Percentiles rank a stretch among this genome's conserved stretches.
Evolutionary conservation across 2,888 invertebrate species (phyloP).

Genomic region (Zhengitettix transpicula): DNA sequence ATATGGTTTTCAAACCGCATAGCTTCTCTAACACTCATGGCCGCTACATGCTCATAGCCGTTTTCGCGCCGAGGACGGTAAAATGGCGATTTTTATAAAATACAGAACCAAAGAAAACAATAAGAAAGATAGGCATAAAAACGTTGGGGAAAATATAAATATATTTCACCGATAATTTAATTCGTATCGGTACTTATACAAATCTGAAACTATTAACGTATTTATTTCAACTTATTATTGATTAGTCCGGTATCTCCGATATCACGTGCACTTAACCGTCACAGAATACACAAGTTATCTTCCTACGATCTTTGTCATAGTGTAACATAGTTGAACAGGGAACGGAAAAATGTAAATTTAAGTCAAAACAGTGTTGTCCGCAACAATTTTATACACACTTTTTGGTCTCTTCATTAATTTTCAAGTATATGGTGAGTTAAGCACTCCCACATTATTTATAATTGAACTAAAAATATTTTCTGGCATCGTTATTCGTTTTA

Average conservation of each 20-base stretch:
- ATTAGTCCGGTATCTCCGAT: background rate
- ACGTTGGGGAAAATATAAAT: background rate
- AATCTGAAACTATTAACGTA: background rate
- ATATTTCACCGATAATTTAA: background rate
- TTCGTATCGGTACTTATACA: background rate
- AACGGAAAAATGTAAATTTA: too few species aligned
- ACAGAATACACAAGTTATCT: background rate
- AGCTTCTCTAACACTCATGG: conserved; percentile 5
- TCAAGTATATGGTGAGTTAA: too few species aligned
- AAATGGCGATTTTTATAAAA: conserved; percentile 12
- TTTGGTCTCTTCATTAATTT: too few species aligned
- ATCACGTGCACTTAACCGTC: background rate
- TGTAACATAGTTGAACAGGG: too few species aligned
- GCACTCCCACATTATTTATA: too few species aligned
- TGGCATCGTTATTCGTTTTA: too few species aligned
- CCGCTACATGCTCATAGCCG: conserved; percentile 8
- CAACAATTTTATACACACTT: too few species aligned
- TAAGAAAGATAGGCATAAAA: background rate
- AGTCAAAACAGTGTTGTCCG: too few species aligned
- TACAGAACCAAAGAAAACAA: conserved; percentile 1
- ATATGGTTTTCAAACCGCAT: conserved; percentile 1
- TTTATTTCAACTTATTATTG: background rate
- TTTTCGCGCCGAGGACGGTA: conserved; percentile 12
- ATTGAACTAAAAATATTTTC: too few species aligned
- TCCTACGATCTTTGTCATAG: background rate